These are phyloP conservation scores for Drosophila trapezifrons DNA, from an alignment of 1,140 invertebrate genomes.

Conservation along the genomic window DNA sequence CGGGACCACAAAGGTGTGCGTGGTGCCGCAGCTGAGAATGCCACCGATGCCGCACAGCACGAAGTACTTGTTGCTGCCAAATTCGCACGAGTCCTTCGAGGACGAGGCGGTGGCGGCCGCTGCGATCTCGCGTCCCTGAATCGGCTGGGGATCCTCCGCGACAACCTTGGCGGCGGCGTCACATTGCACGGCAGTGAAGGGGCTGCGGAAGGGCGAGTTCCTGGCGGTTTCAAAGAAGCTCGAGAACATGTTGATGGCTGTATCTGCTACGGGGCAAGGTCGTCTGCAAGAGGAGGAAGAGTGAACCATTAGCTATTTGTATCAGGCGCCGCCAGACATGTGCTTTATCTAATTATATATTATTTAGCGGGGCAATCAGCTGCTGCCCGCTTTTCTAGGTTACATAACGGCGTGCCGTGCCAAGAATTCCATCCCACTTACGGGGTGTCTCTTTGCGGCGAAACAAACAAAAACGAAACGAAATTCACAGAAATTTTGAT, in stretches of 20 bases:
- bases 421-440: slow-evolving; percentile 12
- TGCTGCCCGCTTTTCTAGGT: slow-evolving; percentile 60
- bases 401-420: slow-evolving; percentile 75
- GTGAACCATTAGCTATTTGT: slow-evolving; percentile 9
- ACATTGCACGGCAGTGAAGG: slow-evolving; percentile 87
- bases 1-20: slow-evolving; percentile 93
- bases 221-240: slow-evolving; percentile 89
- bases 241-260: slow-evolving; percentile 87
- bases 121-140: slow-evolving; percentile 85
- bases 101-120: slow-evolving; percentile 86
- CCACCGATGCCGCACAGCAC: slow-evolving; percentile 96
- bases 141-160: slow-evolving; percentile 75
- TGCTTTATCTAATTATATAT: slow-evolving; percentile 58
- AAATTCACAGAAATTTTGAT: slow-evolving; percentile 20
- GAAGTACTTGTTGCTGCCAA: slow-evolving; percentile 97
- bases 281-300: slow-evolving; percentile 32
- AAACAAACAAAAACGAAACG: background rate
- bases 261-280: slow-evolving; percentile 7
- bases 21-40: slow-evolving; percentile 96
- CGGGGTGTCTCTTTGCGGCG: background rate
- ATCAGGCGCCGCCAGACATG: slow-evolving; percentile 36
- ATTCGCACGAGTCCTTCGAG: slow-evolving; percentile 92
- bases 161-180: slow-evolving; percentile 83
- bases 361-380: slow-evolving; percentile 49
- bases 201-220: slow-evolving; percentile 89